phyloP scores from a whole-genome alignment of 1,140 invertebrate genomes.

The Trichoplusia ni region DNA sequence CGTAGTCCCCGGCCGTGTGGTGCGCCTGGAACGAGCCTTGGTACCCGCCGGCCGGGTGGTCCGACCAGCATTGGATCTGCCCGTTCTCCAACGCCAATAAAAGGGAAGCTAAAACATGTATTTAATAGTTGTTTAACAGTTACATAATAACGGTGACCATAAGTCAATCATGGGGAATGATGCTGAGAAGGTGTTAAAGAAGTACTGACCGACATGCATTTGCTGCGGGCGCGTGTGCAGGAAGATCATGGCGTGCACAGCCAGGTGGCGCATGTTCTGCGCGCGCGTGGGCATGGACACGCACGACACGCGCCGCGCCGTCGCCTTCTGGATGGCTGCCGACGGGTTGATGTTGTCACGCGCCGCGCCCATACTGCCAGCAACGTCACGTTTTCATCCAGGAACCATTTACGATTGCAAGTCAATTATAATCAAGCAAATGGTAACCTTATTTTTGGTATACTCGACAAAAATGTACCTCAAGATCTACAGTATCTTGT shows the following conservation, averaged over 20 bases:
- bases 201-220: slow-evolving; percentile 71
- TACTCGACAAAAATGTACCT: too few relatives aligned
- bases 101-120: slow-evolving; percentile 79
- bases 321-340: slow-evolving; percentile 58
- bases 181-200: too few relatives aligned
- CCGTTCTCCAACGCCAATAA: slow-evolving; percentile 86
- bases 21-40: slow-evolving; percentile 84
- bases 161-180: background rate
- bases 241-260: slow-evolving; percentile 83
- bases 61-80: slow-evolving; percentile 87
- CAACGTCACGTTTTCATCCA: too few relatives aligned
- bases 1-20: slow-evolving; percentile 85
- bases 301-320: slow-evolving; percentile 57
- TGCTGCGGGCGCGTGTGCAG: slow-evolving; percentile 77
- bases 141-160: too few relatives aligned
- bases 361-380: slow-evolving; percentile 29
- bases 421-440: too few relatives aligned
- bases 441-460: too few relatives aligned
- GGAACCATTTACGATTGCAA: too few relatives aligned
- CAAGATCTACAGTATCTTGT: too few relatives aligned
- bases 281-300: slow-evolving; percentile 52
- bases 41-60: slow-evolving; percentile 85
- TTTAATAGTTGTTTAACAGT: background rate
- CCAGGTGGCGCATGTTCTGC: slow-evolving; percentile 63
- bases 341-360: slow-evolving; percentile 42